A percentile compares a stretch with the other conserved stretches of the same genome.
Conservation (phyloP, 2,113 vertebrate species). For the Epinephelus fuscoguttatus region DNA sequence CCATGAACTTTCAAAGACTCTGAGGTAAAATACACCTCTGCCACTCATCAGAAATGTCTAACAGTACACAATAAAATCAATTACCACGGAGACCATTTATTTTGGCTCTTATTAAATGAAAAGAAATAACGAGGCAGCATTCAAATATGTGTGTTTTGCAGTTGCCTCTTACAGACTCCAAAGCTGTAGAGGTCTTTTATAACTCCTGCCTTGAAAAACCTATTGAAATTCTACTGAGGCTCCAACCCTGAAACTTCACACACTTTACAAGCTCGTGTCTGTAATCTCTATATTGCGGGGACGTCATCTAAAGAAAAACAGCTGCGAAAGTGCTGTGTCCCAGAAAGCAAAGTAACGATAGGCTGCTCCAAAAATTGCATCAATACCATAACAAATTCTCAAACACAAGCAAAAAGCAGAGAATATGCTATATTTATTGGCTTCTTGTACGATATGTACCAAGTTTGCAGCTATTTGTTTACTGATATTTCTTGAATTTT, state of each 20-base stretch:
- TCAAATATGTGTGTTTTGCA: conserved; percentile 32
- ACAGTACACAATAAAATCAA: conserved; percentile 54
- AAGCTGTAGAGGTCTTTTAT: conserved; percentile 32
- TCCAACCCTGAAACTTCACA: conserved; percentile 44
- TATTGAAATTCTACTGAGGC: conserved; percentile 46
- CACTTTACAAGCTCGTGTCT: conserved; percentile 37
- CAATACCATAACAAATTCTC: not conserved
- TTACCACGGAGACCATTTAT: conserved; percentile 34
- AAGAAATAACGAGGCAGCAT: conserved; percentile 32
- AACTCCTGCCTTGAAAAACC: conserved; percentile 44
- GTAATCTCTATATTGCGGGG: conserved; percentile 39
- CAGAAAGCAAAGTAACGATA: conserved; percentile 14
- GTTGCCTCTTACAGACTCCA: not conserved
- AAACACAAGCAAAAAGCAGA: not conserved
- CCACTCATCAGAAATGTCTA: conserved; percentile 71
- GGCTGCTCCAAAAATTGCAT: not conserved
- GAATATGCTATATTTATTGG: conserved; percentile 24
- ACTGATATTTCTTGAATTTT: conserved; percentile 16
- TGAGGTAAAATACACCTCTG: conserved; percentile 67
- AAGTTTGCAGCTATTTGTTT: conserved; percentile 3
- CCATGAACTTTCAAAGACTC: conserved; percentile 85
- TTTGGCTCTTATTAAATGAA: conserved; percentile 36
- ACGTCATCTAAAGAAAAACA: conserved; percentile 37
- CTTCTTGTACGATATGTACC: not conserved
- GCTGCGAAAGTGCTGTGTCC: conserved; percentile 4